These are phyloP conservation scores for Protomyctophum bolini DNA, from an alignment of 2,113 vertebrate genomes.

Conservation along the genomic window DNA sequence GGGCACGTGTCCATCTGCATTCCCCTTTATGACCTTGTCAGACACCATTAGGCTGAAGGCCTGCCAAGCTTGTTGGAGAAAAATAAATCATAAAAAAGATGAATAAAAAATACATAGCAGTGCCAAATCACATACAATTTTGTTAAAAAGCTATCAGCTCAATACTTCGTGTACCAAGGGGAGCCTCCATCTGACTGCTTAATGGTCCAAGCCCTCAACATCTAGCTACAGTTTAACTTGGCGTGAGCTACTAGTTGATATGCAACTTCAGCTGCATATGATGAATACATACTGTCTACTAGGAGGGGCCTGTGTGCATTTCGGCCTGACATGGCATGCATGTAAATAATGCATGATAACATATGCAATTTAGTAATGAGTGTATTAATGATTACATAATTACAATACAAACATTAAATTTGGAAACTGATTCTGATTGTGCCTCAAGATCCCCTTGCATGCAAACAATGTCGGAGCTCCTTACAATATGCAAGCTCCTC, in stretches of 20 bases:
- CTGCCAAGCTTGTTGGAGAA: conserved; percentile 5
- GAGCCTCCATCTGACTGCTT: conserved; percentile 29
- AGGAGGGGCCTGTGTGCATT: conserved; percentile 54
- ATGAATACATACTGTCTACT: conserved; percentile 64
- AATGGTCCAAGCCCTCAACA: conserved; percentile 24
- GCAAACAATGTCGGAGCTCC: conserved; percentile 69
- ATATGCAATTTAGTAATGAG: conserved; percentile 63
- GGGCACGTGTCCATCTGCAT: conserved; percentile 18
- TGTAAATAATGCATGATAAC: conserved; percentile 75
- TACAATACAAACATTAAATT: conserved; percentile 82
- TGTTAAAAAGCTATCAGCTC: conserved; percentile 39
- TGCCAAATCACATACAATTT: conserved; percentile 26
- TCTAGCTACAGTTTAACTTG: conserved; percentile 4
- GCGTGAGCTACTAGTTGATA: conserved; percentile 24
- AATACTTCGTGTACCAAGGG: conserved; percentile 11
- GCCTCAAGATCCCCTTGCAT: conserved; percentile 70
- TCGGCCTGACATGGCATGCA: conserved; percentile 71
- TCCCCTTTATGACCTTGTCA: background rate
- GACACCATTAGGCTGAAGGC: background rate
- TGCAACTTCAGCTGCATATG: conserved; percentile 25
- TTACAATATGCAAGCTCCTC: conserved; percentile 49
- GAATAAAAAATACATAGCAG: conserved; percentile 13
- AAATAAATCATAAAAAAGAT: conserved; percentile 28
- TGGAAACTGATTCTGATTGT: conserved; percentile 61
- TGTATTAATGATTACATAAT: conserved; percentile 75